A percentile compares a stretch with the other conserved stretches of the same genome.
Evolutionary conservation across 2,113 vertebrate species (phyloP).

Genomic region (Pachycephala philippinensis): DNA sequence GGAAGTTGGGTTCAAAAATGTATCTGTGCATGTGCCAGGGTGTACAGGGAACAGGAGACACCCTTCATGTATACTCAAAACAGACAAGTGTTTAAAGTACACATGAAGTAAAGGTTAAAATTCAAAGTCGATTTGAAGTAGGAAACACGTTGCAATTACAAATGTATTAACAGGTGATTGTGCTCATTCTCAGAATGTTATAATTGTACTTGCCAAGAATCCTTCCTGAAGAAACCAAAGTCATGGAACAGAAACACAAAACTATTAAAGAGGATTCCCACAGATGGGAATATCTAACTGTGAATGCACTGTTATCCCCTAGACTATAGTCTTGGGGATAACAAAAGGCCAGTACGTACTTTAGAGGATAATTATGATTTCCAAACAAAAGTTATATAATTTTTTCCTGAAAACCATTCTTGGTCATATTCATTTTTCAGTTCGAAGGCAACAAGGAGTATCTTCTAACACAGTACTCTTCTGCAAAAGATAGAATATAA

Average conservation of each 20-base stretch:
- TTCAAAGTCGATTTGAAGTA: not conserved
- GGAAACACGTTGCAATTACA: not conserved
- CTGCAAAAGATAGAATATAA: not conserved
- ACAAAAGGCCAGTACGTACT: not conserved
- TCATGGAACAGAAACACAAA: not conserved
- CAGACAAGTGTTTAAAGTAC: not conserved
- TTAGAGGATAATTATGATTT: not conserved
- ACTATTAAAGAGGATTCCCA: not conserved
- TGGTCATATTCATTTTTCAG: not conserved
- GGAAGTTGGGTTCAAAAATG: not conserved
- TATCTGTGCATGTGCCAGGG: rapidly evolving
- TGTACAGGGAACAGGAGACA: not conserved
- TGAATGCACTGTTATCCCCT: not conserved
- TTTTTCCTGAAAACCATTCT: not conserved
- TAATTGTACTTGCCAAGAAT: not conserved
- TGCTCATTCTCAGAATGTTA: not conserved
- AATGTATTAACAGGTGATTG: not conserved
- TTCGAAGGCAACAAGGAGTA: not conserved
- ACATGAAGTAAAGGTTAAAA: not conserved
- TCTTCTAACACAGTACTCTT: not conserved
- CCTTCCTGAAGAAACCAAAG: not conserved
- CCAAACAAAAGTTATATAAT: not conserved
- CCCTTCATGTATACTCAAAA: not conserved
- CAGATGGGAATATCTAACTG: not conserved
- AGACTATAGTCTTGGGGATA: not conserved